Evolutionary conservation across 1,140 invertebrate species (phyloP).

Genomic region (Eriosoma lanigerum): DNA sequence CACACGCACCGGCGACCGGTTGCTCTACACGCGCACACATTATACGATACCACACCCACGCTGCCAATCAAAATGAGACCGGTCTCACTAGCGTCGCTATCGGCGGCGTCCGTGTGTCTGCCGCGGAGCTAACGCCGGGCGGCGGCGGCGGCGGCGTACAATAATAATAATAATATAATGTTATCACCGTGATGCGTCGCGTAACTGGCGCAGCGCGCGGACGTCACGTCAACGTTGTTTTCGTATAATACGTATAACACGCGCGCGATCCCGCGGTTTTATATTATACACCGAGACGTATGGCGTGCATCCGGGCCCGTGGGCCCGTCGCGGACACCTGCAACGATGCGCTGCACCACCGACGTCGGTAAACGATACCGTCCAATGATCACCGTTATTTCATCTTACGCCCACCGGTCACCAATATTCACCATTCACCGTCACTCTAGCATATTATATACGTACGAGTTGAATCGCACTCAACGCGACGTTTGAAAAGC

Average conservation of each 20-base stretch:
- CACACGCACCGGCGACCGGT: neutral
- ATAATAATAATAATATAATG: too few relatives aligned
- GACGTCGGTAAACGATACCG: too few relatives aligned
- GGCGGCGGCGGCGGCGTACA: neutral
- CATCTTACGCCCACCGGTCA: too few relatives aligned
- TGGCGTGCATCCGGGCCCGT: constrained; percentile 13
- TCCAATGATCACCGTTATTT: neutral
- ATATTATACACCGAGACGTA: neutral
- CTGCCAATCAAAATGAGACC: constrained; percentile 49
- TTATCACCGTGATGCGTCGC: neutral
- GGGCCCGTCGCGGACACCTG: neutral
- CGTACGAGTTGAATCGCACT: too few relatives aligned
- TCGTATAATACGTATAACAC: too few relatives aligned
- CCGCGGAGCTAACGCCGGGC: neutral
- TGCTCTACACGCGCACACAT: neutral
- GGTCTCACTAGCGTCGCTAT: constrained; percentile 7
- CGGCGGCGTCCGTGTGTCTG: constrained; percentile 46
- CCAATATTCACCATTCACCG: too few relatives aligned
- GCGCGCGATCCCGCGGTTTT: neutral
- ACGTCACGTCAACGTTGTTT: neutral
- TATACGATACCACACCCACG: constrained; percentile 46
- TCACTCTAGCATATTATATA: too few relatives aligned
- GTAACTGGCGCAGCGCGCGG: neutral
- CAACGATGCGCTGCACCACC: neutral
- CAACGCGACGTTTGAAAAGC: too few relatives aligned